Base-by-base conservation (phyloP, 2,113 vertebrate species). In the Aptenodytes forsteri region DNA sequence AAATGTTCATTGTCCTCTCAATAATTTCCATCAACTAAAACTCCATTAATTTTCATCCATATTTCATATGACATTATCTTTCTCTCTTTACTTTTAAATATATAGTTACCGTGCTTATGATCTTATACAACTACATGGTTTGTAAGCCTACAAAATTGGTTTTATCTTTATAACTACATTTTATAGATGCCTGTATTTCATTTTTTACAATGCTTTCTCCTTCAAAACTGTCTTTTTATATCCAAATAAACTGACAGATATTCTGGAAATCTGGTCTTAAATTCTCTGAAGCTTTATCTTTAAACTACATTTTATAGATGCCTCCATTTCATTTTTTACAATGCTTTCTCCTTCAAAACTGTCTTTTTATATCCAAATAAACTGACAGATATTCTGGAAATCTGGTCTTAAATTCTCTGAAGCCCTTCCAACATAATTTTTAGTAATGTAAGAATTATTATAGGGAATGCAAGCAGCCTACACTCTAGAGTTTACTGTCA, bases 201-300 rank as follows among this genome's bases (percentile, higher is more conserved):
- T 84, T 96, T 91, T 90, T 46, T 91, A 92, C 52, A 85, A 50
- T 9, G 5, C 26, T 38, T 69, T 93, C 83, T 93, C 46, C 54
- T 46, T 13, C 47, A 90, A 71, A 97, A 46, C 64, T 91, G 50
- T 87, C 89, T 87, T 34, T 93, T 59, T 85, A 21, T 79, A 93
- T 70, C 47, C n/a, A 96, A 54, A 79, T 88, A 94, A 97, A 85
- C 83, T 90, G 76, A 59, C 50, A 83, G 49, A 93, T 89, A 76
- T 65, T 96, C 54, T 92, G 34, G 85, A 97, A 93, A 84, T 86
- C 32, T 70, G 18, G 46, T 80, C 54, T 92, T 89, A 91, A 88
- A 97, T 93, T 91, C 59, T 93, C 40, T 76, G 83, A 96, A 91
- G 83, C 7, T 94, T 92, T 95, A 73, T 67, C 56, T 97, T 93